Base-by-base conservation (phyloP, 2,888 invertebrate species). In the Toxonevra muliebris region DNA sequence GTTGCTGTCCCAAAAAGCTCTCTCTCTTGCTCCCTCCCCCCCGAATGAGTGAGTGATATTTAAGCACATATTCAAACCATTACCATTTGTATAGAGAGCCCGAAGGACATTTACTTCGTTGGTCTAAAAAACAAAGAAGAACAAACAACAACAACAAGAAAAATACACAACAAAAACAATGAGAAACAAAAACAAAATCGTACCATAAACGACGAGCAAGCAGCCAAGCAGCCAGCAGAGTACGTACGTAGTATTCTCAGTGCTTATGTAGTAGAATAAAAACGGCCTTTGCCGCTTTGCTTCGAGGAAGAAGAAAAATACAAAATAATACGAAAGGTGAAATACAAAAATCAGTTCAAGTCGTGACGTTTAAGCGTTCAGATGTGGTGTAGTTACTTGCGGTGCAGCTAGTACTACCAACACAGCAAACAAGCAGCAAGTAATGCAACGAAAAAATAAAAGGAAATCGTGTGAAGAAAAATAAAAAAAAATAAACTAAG, bases 321-420 rank as follows among this genome's bases (percentile, higher is more conserved):
- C 73, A 71, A 73, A 74, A 73, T 72, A 67, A 66, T 54, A 74
- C 71, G 76, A 73, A 78, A 77, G 77, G 76, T 76, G 77, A 78
- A 74, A 75, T 76, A 71, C 70, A 71, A 71, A 75, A 77, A 74
- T 77, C 77, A 78, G 77, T 78, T 76, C 73, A 76, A 76, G 68
- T 76, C 76, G 77, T 76, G 73, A 72, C 76, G 74, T 73, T 75
- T 67, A 74, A 66, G 71, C 70, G 69, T 59, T 62, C 61, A 55
- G 64, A 55, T 48, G 60, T 55, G 58, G 61, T 68, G 11, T 11
- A 50, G 12, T 30, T 30, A 30, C 30, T 30, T 30, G 30, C 30
- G 30, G 30, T 30, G 30, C 30, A 30, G 30, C 30, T 30, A 30
- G 3, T 30, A n/a, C n/a, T 20, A 57, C 54, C 3, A 52, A 30